Percentiles rank a stretch among this genome's conserved stretches.
phyloP scores from a whole-genome alignment of 2,797 vertebrate genomes.

The Gadopsis marmoratus region DNA sequence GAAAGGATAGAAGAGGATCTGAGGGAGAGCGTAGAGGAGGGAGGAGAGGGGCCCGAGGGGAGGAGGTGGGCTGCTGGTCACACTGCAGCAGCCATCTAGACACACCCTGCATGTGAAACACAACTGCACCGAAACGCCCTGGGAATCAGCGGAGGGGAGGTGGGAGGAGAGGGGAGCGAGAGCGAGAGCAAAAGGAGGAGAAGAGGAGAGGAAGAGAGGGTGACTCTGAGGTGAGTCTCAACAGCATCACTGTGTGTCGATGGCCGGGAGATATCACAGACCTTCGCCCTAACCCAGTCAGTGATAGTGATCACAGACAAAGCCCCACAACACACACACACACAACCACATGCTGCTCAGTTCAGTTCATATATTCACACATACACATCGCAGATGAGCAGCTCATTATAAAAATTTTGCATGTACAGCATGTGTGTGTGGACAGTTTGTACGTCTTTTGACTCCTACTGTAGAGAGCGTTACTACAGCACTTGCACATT shows the following conservation, averaged over 20 bases:
- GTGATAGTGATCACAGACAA: constrained; percentile 79
- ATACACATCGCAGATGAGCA: constrained; percentile 43
- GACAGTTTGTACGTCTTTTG: constrained; percentile 62
- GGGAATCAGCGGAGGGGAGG: constrained; percentile 57
- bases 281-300: constrained; percentile 79
- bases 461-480: constrained; percentile 27
- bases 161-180: constrained; percentile 9
- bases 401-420: constrained; percentile 78
- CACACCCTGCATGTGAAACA: constrained; percentile 85
- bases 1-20: constrained; percentile 74
- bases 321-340: constrained; percentile 42
- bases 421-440: constrained; percentile 46
- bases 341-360: constrained; percentile 45
- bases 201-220: constrained; percentile 63
- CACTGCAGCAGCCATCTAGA: constrained; percentile 80
- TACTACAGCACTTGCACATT: constrained; percentile 34
- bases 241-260: constrained; percentile 77
- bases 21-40: constrained; percentile 39
- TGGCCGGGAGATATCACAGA: constrained; percentile 80
- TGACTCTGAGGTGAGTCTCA: constrained; percentile 77
- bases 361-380: constrained; percentile 56
- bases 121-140: constrained; percentile 73
- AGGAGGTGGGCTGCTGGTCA: constrained; percentile 66
- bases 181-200: constrained; percentile 30
- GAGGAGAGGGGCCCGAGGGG: constrained; percentile 47